Conservation (phyloP, 1,140 invertebrate species). For the Solen grandis region DNA sequence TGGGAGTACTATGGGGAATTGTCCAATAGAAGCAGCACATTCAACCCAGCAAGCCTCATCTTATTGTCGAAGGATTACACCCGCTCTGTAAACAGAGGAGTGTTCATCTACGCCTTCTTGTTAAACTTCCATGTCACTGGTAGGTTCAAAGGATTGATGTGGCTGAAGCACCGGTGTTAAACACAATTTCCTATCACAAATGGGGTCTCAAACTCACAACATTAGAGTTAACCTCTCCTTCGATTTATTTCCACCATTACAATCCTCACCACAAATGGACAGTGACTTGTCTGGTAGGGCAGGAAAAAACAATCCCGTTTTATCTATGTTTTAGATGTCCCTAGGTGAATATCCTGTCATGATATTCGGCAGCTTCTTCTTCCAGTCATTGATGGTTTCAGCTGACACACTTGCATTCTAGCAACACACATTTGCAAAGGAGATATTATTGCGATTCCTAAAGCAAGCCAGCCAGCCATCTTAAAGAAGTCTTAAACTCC, state of each 20-base stretch:
- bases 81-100: conserved; percentile 59
- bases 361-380: background rate
- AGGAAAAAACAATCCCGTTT: background rate
- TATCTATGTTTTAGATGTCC: no score
- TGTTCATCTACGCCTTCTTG: conserved; percentile 54
- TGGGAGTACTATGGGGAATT: conserved; percentile 56
- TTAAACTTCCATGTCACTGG: conserved; percentile 55
- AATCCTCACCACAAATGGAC: no score
- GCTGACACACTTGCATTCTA: background rate
- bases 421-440: no score
- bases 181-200: conserved; percentile 8
- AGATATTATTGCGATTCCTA: background rate
- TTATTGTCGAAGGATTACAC: conserved; percentile 38
- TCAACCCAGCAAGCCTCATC: conserved; percentile 39
- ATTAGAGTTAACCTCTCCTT: conserved; percentile 22
- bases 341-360: background rate
- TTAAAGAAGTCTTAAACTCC: background rate
- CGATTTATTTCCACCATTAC: conserved; percentile 1
- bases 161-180: background rate
- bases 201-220: conserved; percentile 24
- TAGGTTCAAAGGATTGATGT: no score
- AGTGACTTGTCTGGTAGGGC: background rate
- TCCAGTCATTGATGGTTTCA: background rate
- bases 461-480: background rate
- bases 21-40: conserved; percentile 53